phyloP scores from a whole-genome alignment of 2,113 vertebrate genomes.

The Anoplopoma fimbria region DNA sequence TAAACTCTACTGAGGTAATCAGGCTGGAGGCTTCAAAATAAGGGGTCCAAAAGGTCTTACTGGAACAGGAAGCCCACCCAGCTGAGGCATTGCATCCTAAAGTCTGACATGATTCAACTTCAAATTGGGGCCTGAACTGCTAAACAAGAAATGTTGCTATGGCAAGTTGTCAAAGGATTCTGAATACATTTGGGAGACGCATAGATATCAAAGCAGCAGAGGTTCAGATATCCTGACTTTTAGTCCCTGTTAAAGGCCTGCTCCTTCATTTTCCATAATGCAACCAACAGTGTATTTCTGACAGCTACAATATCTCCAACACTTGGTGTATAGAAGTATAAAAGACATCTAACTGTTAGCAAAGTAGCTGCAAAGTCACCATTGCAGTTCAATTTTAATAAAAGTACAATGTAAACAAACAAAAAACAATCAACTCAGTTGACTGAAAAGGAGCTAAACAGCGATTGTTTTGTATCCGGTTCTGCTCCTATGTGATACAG shows the following conservation, averaged over 20 bases:
- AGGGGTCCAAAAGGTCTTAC: not conserved
- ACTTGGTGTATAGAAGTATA: not conserved
- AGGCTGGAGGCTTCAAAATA: slow-evolving; percentile 28
- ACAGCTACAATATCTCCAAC: not conserved
- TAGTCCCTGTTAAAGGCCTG: not conserved
- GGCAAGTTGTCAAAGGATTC: not conserved
- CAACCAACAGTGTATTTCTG: not conserved
- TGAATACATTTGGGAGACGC: not conserved
- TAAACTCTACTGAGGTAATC: slow-evolving; percentile 42
- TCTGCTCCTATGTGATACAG: too few relatives aligned
- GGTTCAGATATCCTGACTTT: not conserved
- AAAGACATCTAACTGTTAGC: not conserved
- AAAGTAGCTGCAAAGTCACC: not conserved
- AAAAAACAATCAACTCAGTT: not conserved
- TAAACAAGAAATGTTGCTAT: not conserved
- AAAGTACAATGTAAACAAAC: not conserved
- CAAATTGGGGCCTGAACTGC: not conserved
- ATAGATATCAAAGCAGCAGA: not conserved
- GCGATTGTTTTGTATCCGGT: not conserved
- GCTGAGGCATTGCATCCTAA: slow-evolving; percentile 2
- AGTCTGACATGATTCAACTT: not conserved
- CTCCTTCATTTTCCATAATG: not conserved
- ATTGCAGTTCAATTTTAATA: not conserved
- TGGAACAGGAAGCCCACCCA: not conserved
- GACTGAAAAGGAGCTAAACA: not conserved